Evolutionary conservation across 2,888 invertebrate species (phyloP), one percentile per base, ranked within the genome.

Genomic region (Sisyra terminalis): DNA sequence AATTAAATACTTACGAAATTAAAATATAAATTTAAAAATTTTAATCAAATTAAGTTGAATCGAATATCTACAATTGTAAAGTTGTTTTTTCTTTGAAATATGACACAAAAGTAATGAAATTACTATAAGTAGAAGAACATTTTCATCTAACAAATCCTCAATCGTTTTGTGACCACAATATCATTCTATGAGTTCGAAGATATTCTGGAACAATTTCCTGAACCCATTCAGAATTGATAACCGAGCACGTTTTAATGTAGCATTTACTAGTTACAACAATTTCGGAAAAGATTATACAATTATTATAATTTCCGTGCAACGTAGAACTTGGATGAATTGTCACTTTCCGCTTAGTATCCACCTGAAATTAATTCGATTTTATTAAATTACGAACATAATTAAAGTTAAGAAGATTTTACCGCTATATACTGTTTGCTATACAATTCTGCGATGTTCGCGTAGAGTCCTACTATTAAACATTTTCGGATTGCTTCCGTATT

Each of bases 401-500:
- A 10, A 14, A 14, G 3, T 11, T 7, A 14, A 40, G 46, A 11
- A 44, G 55, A 47, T n/a, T 69, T 66, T 60, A 82, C 73, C 41
- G 78, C 76, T 45, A 73, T 56, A 56, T 84, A 86, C 50, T 71
- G 71, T 48, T 75, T 77, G 51, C 83, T 81, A 51, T 79, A 65
- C 15, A 86, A 60, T 64, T 87, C 83, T 2, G 93, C 93, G 49
- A 87, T 72, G 63, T 92, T 92, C 57, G 80, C 82, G 58, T 83
- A 88, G 43, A 93, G 65, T 1, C 92, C 92, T 43, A 75, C 71
- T 9, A 88, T 57, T 24, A 94, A 63, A 58, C 89, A 86, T 59
- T 84, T 86, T 44, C 89, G 65, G 41, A 79, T 66, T 63, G 73
- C 71, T 52, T 78, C 77, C 46, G 66, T 60, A 18, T 72, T 67